Evolutionary conservation across 2,113 vertebrate species (phyloP), one percentile per base, ranked within the genome.

Genomic region (Poeciliopsis prolifica): DNA sequence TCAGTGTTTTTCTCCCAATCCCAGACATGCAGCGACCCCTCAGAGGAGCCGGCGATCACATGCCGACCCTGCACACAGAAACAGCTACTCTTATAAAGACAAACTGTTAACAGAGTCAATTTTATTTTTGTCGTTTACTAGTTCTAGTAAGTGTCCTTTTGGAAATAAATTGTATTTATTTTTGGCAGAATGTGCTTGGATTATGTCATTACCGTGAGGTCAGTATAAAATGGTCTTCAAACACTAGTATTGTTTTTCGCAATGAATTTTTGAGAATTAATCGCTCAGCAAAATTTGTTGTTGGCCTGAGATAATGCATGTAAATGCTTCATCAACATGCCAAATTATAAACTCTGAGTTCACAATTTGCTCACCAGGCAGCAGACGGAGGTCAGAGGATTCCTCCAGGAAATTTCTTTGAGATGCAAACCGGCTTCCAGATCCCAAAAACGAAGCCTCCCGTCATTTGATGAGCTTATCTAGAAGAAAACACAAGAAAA

Each of bases 21-120:
- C 96, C 96, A 97, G 26, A 95, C 93, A 66, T 95, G 93, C 6
- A 97, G 92, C 14, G 54, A 82, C n/a, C 96, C 96, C 28, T 95
- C 94, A 13, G 93, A 81, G 62, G 89, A 91, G 74, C 95, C 89
- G 1, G 95, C 92, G 0, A 95, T 84, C 30, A 96, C 91, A 3
- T 94, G 92, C 6, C 88, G 89, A 0, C 91, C 94, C 96, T 97
- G 86, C 19, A 71, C 13, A 82, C 44, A 75, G n/a, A n/a, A 26
- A 48, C 15, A 54, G 0, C 13, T 65, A 12, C 19, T 3, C 5
- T 15, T 11, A 72, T 40, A 0, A 62, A 3, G 22, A 12, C 4
- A 7, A 26, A 51, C 24, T 8, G 22, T 51, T 54, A 24, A 6
- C 14, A 3, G n/a, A n/a, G n/a, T n/a, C n/a, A n/a, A n/a, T n/a